Evolutionary conservation across 64 coral and sea anemone genomes (phyloP), one percentile per base, ranked within the genome.

Genomic region (Actinia equina): DNA sequence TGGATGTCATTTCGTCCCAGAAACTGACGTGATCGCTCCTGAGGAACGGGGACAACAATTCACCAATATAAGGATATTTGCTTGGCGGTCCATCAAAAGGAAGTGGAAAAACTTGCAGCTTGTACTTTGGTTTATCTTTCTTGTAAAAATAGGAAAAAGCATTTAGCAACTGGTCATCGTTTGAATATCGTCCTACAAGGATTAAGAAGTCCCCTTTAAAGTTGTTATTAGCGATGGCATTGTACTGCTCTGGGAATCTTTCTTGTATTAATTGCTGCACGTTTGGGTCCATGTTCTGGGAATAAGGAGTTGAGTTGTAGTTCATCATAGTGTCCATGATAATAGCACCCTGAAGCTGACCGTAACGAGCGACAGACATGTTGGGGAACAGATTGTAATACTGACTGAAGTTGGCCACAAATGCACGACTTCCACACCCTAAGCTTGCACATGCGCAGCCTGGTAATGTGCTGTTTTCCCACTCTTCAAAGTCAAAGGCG

Each of bases 321-420:
- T 94, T 89, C 88, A 94, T 77, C 22, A 94, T 79, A 8, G 92
- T 94, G 22, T 94, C 92, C 92, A 94, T 94, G 27, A 94, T 94
- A 18, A 94, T 86, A 52, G 92, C 92, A 25, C 92, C 92, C n/a
- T 94, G 92, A 58, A 94, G 41, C 41, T 79, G 49, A 15, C 92
- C 92, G 59, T 86, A 60, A 20, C 83, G 89, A 27, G 22, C 45
- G 22, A 86, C 30, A 1, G 77, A 74, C 69, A 74, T 74, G 26
- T 74, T 74, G 69, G 25, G 69, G 23, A 74, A 74, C 26, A 74
- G 3, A 17, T 74, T 74, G 27, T 74, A 74, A 10, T 74, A 74
- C 7, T 37, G 69, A 74, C 69, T 74, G 16, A 74, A 74, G 69
- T 74, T 74, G 69, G 69, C 23, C 69, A 74, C 69, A 74, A 74